phyloP scores from a whole-genome alignment of 2,113 vertebrate species.

The Leiothrix lutea region DNA sequence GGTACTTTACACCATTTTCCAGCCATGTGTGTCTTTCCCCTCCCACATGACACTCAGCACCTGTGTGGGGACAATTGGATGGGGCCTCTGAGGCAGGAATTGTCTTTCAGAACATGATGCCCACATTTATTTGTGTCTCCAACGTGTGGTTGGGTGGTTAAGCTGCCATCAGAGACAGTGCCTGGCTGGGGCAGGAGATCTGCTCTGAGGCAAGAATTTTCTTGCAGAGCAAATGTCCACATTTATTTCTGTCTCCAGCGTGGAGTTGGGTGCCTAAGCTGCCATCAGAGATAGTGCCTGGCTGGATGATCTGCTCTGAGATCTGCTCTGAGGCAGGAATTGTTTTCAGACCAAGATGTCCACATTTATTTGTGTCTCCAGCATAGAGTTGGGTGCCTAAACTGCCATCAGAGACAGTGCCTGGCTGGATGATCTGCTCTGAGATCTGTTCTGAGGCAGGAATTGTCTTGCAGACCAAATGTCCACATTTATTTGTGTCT shows the following conservation, averaged over 20 bases:
- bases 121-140: not conserved
- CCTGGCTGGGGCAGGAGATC: not conserved
- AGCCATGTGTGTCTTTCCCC: not conserved
- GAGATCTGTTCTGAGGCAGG: not conserved
- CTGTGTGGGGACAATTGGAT: not conserved
- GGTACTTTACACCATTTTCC: not conserved
- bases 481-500: not conserved
- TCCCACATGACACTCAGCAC: not conserved
- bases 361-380: too few relatives aligned
- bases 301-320: not conserved
- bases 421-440: too few relatives aligned
- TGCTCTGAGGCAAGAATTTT: not conserved
- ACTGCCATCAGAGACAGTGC: too few relatives aligned
- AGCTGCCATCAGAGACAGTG: not conserved
- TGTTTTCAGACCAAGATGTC: too few relatives aligned
- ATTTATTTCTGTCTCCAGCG: accelerated
- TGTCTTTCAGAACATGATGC: too few relatives aligned
- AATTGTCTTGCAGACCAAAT: not conserved
- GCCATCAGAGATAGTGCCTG: not conserved
- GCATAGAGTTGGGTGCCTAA: too few relatives aligned
- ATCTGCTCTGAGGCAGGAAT: not conserved
- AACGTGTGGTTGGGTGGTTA: accelerated
- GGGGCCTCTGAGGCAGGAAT: not conserved
- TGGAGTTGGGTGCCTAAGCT: not conserved
- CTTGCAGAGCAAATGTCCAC: too few relatives aligned